Conservation (phyloP, 30 jellyfish, hydroid and myxozoan genomes). For the Catostylus mosaicus region DNA sequence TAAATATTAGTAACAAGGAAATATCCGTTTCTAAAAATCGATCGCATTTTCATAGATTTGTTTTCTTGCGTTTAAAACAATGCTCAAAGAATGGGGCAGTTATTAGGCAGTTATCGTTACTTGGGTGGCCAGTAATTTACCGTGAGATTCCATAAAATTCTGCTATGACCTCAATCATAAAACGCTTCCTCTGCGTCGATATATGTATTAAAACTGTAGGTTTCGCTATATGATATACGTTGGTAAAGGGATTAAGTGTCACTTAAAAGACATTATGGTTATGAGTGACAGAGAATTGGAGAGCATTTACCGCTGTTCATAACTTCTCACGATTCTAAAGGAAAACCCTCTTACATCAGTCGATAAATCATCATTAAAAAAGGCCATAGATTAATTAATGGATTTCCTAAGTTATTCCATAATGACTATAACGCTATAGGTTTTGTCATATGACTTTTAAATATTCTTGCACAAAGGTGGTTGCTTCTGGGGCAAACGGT, state of each 20-base stretch:
- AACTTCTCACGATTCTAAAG: not conserved
- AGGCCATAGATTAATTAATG: constrained; percentile 1
- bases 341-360: not conserved
- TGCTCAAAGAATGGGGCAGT: no score
- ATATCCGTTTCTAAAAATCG: no score
- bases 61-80: no score
- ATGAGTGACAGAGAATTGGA: not conserved
- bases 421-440: not conserved
- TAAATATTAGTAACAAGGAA: no score
- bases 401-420: constrained; percentile 2
- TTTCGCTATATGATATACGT: not conserved
- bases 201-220: not conserved
- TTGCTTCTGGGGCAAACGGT: not conserved
- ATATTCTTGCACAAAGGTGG: not conserved
- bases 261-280: not conserved
- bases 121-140: not conserved
- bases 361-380: not conserved
- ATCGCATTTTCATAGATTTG: no score
- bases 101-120: no score
- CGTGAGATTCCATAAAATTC: not conserved
- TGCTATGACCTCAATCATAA: not conserved
- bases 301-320: not conserved
- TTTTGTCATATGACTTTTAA: not conserved
- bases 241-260: not conserved
- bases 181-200: not conserved